Evolutionary conservation across 2,797 vertebrate genomes (phyloP).

Genomic region (Pseudotriccus pelzelni): DNA sequence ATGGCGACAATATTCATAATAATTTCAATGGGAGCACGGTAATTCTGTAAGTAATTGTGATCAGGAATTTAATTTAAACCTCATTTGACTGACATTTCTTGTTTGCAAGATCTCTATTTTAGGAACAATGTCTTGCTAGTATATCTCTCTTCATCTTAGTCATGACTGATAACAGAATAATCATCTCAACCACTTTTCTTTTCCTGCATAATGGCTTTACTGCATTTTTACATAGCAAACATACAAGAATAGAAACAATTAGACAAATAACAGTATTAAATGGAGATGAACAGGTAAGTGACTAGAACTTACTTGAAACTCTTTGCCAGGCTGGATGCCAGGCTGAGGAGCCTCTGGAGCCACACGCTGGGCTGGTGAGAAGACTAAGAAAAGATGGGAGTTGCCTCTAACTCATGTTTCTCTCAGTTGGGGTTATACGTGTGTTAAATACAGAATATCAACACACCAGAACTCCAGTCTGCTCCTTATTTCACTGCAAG

Average conservation of each 20-base stretch:
- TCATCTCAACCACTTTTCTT: conserved; percentile 59
- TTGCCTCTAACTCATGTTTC: not conserved
- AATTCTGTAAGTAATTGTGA: conserved; percentile 53
- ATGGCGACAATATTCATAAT: conserved; percentile 24
- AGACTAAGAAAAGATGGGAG: not conserved
- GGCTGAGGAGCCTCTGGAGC: not conserved
- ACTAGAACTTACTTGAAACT: not conserved
- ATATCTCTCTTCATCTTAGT: conserved; percentile 67
- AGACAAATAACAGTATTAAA: conserved; percentile 54
- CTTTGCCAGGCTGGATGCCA: not conserved
- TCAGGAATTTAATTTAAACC: conserved; percentile 59
- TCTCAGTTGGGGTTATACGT: not conserved
- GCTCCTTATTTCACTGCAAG: not conserved
- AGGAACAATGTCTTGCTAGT: conserved; percentile 68
- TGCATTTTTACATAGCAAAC: conserved; percentile 57
- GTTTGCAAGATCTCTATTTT: conserved; percentile 69
- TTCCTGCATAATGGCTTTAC: conserved; percentile 45
- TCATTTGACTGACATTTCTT: conserved; percentile 60
- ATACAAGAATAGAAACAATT: conserved; percentile 60
- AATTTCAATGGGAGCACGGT: conserved; percentile 38
- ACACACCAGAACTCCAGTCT: accelerated
- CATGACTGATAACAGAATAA: conserved; percentile 71
- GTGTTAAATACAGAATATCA: not conserved
- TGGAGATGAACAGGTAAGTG: conserved; percentile 31
- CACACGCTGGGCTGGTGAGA: not conserved